These are phyloP conservation scores for Microtus pennsylvanicus DNA, from an alignment of 2,113 vertebrate species.

Conservation along the genomic window DNA sequence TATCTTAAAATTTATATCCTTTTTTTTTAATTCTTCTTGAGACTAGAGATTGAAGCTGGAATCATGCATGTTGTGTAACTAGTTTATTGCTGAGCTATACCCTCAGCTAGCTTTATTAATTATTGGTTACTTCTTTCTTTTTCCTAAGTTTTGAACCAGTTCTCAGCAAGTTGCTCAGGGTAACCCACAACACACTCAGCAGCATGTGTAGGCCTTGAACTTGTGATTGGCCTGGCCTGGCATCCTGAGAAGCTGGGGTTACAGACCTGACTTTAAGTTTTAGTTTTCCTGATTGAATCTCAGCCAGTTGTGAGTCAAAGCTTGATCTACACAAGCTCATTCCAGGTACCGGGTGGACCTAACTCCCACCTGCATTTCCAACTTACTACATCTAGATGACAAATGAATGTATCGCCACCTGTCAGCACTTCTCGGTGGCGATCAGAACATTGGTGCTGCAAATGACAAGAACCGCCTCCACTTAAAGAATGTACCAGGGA, in stretches of 20 bases:
- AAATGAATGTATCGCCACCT: slow-evolving; percentile 78
- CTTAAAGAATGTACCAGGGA: slow-evolving; percentile 71
- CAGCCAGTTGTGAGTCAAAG: slow-evolving; percentile 72
- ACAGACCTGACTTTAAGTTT: slow-evolving; percentile 22
- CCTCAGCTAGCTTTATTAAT: too few relatives aligned
- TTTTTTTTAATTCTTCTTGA: neutral
- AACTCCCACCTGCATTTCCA: slow-evolving; percentile 77
- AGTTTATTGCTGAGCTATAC: neutral
- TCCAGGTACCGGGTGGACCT: slow-evolving; percentile 64
- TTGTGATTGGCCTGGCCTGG: neutral
- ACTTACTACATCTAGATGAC: slow-evolving; percentile 61
- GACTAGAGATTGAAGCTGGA: neutral
- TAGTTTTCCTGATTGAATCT: slow-evolving; percentile 69
- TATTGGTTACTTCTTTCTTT: neutral
- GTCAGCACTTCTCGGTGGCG: slow-evolving; percentile 76
- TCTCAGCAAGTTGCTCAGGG: neutral
- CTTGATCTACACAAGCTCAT: slow-evolving; percentile 64
- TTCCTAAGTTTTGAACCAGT: neutral
- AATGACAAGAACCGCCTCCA: slow-evolving; percentile 74
- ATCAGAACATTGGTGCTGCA: slow-evolving; percentile 72
- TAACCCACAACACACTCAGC: neutral
- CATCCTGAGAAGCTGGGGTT: neutral
- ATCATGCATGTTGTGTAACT: neutral
- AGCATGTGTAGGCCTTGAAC: neutral
- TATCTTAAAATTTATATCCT: slow-evolving; percentile 48